These are phyloP conservation scores for Bruchidius siliquastri DNA, from an alignment of 2,888 invertebrate species.

Conservation along the genomic window DNA sequence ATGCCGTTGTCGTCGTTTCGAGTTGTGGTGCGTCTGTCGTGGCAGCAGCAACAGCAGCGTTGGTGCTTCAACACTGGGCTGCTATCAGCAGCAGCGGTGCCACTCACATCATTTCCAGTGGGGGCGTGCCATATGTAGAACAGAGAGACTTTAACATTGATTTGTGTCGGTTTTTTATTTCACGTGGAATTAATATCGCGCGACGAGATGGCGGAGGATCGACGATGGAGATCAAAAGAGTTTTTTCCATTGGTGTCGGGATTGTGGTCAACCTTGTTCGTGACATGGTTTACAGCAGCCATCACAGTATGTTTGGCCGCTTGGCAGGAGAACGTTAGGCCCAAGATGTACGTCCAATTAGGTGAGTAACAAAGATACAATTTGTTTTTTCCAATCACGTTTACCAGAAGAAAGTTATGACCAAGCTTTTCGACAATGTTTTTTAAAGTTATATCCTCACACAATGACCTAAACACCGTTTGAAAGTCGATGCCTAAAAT, in stretches of 20 bases:
- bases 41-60: background rate
- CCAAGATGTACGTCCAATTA: conserved; percentile 89
- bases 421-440: too few relatives aligned
- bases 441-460: too few relatives aligned
- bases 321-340: conserved; percentile 89
- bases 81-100: background rate
- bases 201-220: conserved; percentile 28
- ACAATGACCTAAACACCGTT: too few relatives aligned
- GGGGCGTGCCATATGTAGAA: background rate
- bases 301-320: conserved; percentile 56
- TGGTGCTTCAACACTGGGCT: background rate
- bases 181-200: background rate
- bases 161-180: conserved; percentile 23
- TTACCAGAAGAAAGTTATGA: too few relatives aligned
- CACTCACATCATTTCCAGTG: background rate
- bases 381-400: too few relatives aligned
- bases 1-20: background rate
- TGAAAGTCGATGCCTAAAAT: too few relatives aligned
- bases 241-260: background rate
- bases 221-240: conserved; percentile 8
- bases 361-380: conserved; percentile 60
- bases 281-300: conserved; percentile 51
- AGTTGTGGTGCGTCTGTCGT: background rate
- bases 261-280: background rate
- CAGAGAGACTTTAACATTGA: conserved; percentile 15